phyloP scores from a whole-genome alignment of 2,888 invertebrate species.

The Alcis repandata region DNA sequence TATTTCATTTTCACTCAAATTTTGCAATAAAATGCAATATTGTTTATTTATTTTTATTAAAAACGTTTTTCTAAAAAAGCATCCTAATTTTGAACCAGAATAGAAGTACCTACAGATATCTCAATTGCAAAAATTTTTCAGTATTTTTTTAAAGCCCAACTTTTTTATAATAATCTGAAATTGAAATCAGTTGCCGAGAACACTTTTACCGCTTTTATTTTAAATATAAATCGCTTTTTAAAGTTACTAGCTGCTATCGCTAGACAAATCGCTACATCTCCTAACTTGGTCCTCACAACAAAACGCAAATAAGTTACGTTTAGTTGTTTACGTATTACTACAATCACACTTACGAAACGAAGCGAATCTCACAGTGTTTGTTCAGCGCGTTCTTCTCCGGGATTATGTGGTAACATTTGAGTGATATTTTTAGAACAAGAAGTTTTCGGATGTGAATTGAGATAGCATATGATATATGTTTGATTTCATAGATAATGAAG shows the following conservation, averaged over 20 bases:
- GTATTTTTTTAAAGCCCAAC: no score
- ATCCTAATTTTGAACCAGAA: no score
- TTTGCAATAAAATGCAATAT: no score
- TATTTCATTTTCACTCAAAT: no score
- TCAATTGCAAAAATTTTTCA: no score
- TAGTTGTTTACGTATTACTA: conserved; percentile 63
- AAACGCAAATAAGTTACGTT: conserved; percentile 57
- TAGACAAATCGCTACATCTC: conserved; percentile 27
- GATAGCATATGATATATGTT: neutral
- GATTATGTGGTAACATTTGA: conserved; percentile 38
- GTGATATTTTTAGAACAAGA: conserved; percentile 34
- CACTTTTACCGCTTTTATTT: no score
- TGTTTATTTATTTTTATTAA: no score
- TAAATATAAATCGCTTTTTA: neutral
- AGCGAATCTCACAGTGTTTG: conserved; percentile 65
- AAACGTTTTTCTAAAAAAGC: no score
- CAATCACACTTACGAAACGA: conserved; percentile 71
- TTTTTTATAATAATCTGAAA: no score
- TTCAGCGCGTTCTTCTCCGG: conserved; percentile 57
- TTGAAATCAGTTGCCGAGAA: no score
- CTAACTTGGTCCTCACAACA: conserved; percentile 19
- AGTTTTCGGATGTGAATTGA: conserved; percentile 2
- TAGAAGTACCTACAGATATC: no score
- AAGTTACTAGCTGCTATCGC: neutral
- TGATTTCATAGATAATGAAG: neutral